Base-by-base conservation (phyloP, 2,797 vertebrate genomes). In the Peromyscus melanophrys region DNA sequence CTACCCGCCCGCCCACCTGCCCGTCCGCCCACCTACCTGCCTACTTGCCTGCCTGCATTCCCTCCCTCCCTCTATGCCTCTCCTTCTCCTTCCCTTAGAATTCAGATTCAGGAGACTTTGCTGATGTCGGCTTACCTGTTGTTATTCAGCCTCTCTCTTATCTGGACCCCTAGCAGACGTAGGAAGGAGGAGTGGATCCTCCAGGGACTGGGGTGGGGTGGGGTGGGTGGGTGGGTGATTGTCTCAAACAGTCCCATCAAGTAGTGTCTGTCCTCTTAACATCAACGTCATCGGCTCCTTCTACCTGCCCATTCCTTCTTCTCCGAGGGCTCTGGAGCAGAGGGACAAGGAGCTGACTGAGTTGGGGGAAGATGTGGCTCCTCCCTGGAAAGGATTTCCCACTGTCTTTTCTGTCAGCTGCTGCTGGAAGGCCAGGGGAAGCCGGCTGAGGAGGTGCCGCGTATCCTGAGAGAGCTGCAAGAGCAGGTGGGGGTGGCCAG, bases 341-440 rank as follows among this genome's bases (percentile, higher is more conserved):
- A 46, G n/a, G 63, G 46, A 16, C n/a, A 34, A 88, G 43, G 4
- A 37, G n/a, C 59, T 67, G 23, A 80, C 0, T 9, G 55, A 57
- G 17, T 57, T 57, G 0, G 11, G 43, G 34, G 63, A 88, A 52
- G 31, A 55, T 11, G 52, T 2, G 34, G 9, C 3, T 82, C 43
- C 31, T 46, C 23, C 11, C n/a, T 19, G 1, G 0, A 5, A 34
- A 71, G 17, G 19, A 76, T 27, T 49, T 46, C 27, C 19, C 59
- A 17, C 13, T 34, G 8, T 89, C 65, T 78, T 17, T 1, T 96
- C 49, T 90, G n/a, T 92, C 94, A 98, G 98, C 91, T 98, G 90
- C 97, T 98, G 59, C 57, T 5, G 80, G 97, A 86, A 4, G 98
- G 98, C 49, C 95, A 98, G 86, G 98, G 98, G 49, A 27, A 37